Evolutionary conservation across 2,888 invertebrate genomes (phyloP).

Genomic region (Chalcis sispes): DNA sequence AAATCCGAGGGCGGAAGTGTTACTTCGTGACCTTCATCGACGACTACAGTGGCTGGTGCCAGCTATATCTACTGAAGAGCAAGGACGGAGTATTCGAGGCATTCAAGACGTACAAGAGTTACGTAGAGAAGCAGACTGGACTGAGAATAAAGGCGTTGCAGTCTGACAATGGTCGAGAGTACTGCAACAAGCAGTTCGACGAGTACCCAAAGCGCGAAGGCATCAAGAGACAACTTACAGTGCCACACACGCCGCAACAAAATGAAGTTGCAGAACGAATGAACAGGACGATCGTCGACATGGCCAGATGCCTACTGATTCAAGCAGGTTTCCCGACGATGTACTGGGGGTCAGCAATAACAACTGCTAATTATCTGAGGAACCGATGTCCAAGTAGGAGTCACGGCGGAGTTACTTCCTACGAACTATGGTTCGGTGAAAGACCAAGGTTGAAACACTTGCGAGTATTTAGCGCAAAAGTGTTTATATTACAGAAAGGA

Average conservation of each 20-base stretch:
- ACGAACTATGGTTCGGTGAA: too few species aligned
- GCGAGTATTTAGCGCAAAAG: too few species aligned
- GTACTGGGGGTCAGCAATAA: neutral
- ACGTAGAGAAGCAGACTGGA: neutral
- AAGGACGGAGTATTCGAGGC: neutral
- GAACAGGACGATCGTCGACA: slow-evolving; percentile 57
- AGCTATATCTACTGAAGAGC: neutral
- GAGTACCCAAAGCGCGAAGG: slow-evolving; percentile 58
- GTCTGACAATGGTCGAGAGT: neutral
- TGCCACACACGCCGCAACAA: slow-evolving; percentile 64
- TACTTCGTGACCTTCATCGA: neutral
- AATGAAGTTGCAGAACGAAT: slow-evolving; percentile 63
- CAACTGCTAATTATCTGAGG: too few species aligned
- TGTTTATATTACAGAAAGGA: too few species aligned
- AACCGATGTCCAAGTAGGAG: too few species aligned
- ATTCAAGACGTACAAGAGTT: neutral
- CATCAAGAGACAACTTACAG: slow-evolving; percentile 61
- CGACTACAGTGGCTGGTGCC: neutral
- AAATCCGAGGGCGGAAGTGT: too few species aligned
- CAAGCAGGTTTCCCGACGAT: neutral
- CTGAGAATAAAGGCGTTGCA: neutral
- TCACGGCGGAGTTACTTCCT: too few species aligned
- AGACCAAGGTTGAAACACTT: too few species aligned
- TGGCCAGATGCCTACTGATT: slow-evolving; percentile 40
- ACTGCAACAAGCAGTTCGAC: neutral